Percentiles rank a stretch among this genome's conserved stretches.
Evolutionary conservation across 2,888 invertebrate species (phyloP).

Genomic region (Imbricaverruca yamaguchii): DNA sequence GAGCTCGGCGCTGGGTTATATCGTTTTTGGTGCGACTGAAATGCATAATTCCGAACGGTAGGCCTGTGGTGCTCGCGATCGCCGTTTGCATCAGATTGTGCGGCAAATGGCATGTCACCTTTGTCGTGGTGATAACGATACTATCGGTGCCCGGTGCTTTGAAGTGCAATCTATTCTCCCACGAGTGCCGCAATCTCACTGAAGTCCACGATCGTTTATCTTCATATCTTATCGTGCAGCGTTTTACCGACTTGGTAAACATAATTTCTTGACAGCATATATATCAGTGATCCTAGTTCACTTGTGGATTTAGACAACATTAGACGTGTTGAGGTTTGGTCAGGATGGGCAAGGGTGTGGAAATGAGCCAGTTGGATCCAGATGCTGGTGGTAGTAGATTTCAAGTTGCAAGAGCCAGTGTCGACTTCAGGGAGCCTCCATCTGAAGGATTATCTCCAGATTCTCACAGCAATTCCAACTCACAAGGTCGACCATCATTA

Average conservation of each 20-base stretch:
- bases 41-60: no score
- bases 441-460: background rate
- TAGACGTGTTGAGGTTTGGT: background rate
- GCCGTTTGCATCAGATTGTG: no score
- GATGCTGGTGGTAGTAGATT: background rate
- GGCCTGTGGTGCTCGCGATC: no score
- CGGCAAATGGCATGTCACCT: no score
- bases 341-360: background rate
- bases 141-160: background rate
- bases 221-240: background rate
- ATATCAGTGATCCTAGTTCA: background rate
- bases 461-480: background rate
- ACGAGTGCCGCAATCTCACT: background rate
- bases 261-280: background rate
- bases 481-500: constrained; percentile 31
- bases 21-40: no score
- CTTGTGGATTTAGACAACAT: background rate
- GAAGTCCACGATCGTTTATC: background rate
- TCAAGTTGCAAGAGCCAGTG: constrained; percentile 11
- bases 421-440: background rate
- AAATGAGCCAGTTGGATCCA: constrained; percentile 4
- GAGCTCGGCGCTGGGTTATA: no score
- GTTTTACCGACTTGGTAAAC: background rate
- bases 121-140: background rate
- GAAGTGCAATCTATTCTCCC: background rate